A percentile compares a stretch with the other conserved stretches of the same genome.
These are phyloP conservation scores for Eospalax fontanierii DNA, from an alignment of 2,797 vertebrate species.

Conservation along the genomic window DNA sequence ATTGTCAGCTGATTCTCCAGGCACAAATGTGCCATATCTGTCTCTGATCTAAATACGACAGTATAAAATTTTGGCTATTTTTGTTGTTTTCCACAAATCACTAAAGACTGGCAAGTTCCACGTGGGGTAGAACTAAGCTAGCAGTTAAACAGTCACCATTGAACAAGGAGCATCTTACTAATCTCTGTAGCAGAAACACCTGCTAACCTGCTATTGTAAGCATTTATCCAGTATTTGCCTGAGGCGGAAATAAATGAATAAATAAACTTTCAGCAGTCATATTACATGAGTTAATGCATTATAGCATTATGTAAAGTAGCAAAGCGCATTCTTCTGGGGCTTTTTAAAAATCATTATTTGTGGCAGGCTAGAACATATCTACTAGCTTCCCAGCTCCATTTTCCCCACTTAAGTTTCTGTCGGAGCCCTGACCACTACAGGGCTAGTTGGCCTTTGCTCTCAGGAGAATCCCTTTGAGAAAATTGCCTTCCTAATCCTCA, in stretches of 20 bases:
- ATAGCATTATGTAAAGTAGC: constrained; percentile 80
- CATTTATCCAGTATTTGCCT: constrained; percentile 82
- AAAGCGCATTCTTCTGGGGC: constrained; percentile 72
- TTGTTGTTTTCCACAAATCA: constrained; percentile 24
- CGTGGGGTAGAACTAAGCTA: constrained; percentile 44
- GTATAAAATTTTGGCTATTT: background rate
- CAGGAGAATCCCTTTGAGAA: constrained; percentile 74
- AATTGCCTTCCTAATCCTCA: constrained; percentile 63
- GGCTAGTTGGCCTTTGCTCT: constrained; percentile 75
- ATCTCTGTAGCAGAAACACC: constrained; percentile 69
- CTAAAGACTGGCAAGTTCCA: constrained; percentile 66
- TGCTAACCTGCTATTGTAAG: constrained; percentile 75
- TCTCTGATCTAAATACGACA: constrained; percentile 9
- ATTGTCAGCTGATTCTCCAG: constrained; percentile 5
- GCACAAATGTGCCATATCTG: background rate
- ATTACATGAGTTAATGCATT: constrained; percentile 74
- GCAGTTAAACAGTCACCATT: constrained; percentile 56
- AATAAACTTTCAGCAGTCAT: constrained; percentile 79
- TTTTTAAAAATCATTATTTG: constrained; percentile 85
- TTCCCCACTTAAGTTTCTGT: constrained; percentile 58
- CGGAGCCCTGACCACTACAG: background rate
- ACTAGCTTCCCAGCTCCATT: constrained; percentile 46
- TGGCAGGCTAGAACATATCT: constrained; percentile 73
- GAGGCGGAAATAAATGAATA: constrained; percentile 84
- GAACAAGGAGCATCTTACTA: constrained; percentile 67